Evolutionary conservation across 1,140 invertebrate genomes (phyloP).

Genomic region (Laupala kohalensis): DNA sequence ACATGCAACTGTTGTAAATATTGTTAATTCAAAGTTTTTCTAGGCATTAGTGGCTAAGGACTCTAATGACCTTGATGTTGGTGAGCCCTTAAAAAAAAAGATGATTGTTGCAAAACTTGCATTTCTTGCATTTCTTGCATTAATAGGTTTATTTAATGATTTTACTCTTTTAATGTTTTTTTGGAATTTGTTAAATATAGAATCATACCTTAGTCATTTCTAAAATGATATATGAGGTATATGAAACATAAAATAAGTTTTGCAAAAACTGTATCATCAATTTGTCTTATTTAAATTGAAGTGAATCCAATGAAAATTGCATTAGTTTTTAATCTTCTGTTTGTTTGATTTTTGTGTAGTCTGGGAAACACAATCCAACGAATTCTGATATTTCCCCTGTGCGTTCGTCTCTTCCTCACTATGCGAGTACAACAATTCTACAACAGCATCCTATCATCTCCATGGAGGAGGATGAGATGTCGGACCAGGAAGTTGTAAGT

Average conservation of each 20-base stretch:
- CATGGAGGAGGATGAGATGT: slow-evolving; percentile 89
- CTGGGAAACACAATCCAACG: neutral
- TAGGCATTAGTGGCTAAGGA: no score
- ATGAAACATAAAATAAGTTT: neutral
- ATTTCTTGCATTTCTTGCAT: no score
- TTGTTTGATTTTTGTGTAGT: neutral
- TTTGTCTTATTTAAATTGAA: neutral
- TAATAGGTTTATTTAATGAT: no score
- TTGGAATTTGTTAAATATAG: no score
- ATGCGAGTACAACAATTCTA: slow-evolving; percentile 18
- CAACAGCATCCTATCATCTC: slow-evolving; percentile 69
- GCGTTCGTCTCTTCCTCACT: neutral
- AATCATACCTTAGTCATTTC: no score
- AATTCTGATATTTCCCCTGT: neutral
- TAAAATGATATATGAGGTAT: no score
- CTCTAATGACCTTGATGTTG: no score
- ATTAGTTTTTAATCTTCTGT: neutral
- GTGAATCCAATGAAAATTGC: neutral
- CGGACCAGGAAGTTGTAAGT: slow-evolving; percentile 63
- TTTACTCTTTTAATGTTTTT: no score
- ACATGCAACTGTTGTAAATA: no score
- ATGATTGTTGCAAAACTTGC: no score
- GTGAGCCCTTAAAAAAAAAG: no score
- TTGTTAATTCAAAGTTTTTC: no score
- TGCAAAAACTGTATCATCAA: neutral